These are phyloP conservation scores for Centropyge bicolor DNA, from an alignment of 2,797 vertebrate species.

Conservation along the genomic window DNA sequence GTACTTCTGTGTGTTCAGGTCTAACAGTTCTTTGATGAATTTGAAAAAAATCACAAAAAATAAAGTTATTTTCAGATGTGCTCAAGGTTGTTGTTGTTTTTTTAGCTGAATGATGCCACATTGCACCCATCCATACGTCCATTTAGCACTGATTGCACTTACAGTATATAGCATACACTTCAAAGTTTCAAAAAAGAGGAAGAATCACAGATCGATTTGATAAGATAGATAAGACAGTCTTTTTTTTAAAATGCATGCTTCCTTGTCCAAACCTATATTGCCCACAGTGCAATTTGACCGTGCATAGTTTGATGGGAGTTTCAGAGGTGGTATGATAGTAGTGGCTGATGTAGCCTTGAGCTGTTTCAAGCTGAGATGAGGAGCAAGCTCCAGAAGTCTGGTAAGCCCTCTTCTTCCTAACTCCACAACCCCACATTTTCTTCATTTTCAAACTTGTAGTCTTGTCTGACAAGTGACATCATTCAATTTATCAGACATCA, in stretches of 20 bases:
- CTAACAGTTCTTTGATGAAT: no score
- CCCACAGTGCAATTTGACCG: not conserved
- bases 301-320: not conserved
- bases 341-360: not conserved
- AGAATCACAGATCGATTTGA: no score
- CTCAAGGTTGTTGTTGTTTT: not conserved
- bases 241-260: not conserved
- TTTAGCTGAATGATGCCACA: not conserved
- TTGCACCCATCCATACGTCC: no score
- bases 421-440: not conserved
- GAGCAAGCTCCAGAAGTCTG: not conserved
- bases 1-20: no score
- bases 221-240: no score
- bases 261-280: not conserved
- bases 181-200: no score
- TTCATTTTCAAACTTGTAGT: not conserved
- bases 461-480: not conserved
- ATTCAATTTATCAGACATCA: not conserved
- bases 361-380: not conserved
- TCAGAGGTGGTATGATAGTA: not conserved
- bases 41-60: no score
- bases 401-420: no score
- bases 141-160: no score
- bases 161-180: no score
- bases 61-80: no score